phyloP scores from a whole-genome alignment of 2,888 invertebrate species.

The Aleiodes alternator region DNA sequence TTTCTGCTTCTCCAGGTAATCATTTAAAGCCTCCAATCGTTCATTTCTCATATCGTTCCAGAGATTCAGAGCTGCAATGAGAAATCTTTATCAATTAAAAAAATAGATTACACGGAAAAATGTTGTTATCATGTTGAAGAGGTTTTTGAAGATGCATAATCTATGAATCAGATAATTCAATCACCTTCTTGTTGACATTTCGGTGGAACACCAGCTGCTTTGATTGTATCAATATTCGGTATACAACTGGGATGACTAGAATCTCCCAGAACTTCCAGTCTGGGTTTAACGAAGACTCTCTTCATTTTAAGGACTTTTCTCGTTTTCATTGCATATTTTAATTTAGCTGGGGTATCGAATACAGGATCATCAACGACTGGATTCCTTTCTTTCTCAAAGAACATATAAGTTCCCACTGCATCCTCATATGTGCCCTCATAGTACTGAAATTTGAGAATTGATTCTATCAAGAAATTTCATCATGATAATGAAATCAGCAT shows the following conservation, averaged over 20 bases:
- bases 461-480: not conserved
- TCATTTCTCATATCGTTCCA: slow-evolving; percentile 65
- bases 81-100: not conserved
- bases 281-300: slow-evolving; percentile 80
- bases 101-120: slow-evolving; percentile 9
- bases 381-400: slow-evolving; percentile 81
- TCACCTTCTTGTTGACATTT: slow-evolving; percentile 66
- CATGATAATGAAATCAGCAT: not conserved
- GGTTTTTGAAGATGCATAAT: no score
- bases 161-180: slow-evolving; percentile 2
- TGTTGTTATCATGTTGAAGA: slow-evolving; percentile 3
- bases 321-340: slow-evolving; percentile 81
- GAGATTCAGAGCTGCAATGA: slow-evolving; percentile 61
- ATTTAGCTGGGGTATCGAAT: slow-evolving; percentile 78
- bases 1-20: slow-evolving; percentile 67
- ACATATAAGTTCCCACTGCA: slow-evolving; percentile 84
- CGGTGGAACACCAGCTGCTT: slow-evolving; percentile 66
- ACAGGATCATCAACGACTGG: slow-evolving; percentile 70
- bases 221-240: slow-evolving; percentile 64
- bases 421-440: slow-evolving; percentile 82
- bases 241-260: slow-evolving; percentile 64
- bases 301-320: slow-evolving; percentile 82
- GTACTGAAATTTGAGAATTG: slow-evolving; percentile 59
- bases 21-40: slow-evolving; percentile 63
- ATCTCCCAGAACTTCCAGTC: slow-evolving; percentile 70